Evolutionary conservation across 1,140 invertebrate species (phyloP), one percentile per base, ranked within the genome.

Genomic region (Holotrichia oblita): DNA sequence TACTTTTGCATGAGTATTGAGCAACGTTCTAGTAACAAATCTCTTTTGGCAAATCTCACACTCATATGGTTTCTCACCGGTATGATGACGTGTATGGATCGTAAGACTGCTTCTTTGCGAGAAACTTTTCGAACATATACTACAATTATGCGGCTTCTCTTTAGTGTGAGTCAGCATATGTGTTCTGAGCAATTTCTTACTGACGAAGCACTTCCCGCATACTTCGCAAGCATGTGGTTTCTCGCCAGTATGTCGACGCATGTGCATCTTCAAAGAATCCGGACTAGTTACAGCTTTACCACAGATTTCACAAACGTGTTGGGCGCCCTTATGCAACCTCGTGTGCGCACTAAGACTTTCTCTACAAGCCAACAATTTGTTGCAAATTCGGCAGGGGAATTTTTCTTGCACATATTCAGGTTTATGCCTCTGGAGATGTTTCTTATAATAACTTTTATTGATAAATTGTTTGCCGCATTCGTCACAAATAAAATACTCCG

Each of bases 261-360:
- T 77, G 73, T 85, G 84, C 10, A 81, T 80, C 17, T 81, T 80
- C 14, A 85, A 76, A 14, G 82, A 76, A 12, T 81, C 2, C n/a
- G 59, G 2, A n/a, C 59, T 61, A 8, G 59, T 20, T 4, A 61
- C n/a, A 17, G 14, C 59, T 20, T 41, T 72, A 20, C 77, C 77
- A n/a, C 80, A 81, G 10, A 78, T 12, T 9, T 81, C 77, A 61
- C 80, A 81, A 34, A 24, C 44, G 73, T 64, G 76, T 3, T 55
- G 90, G 78, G 91, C 88, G 17, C 89, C 89, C 12, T 89, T 89
- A 76, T 91, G 89, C 14, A 90, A 89, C 40, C 90, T 87, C 7
- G 89, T 85, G 82, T 94, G 93, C n/a, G 89, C 89, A 4, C 90
- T 90, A 75, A 94, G 86, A 77, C 93, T 87, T 0, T 90, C 89